A percentile compares a stretch with the other conserved stretches of the same genome.
Conservation (phyloP, 2,888 invertebrate genomes). For the Stramonita haemastoma region DNA sequence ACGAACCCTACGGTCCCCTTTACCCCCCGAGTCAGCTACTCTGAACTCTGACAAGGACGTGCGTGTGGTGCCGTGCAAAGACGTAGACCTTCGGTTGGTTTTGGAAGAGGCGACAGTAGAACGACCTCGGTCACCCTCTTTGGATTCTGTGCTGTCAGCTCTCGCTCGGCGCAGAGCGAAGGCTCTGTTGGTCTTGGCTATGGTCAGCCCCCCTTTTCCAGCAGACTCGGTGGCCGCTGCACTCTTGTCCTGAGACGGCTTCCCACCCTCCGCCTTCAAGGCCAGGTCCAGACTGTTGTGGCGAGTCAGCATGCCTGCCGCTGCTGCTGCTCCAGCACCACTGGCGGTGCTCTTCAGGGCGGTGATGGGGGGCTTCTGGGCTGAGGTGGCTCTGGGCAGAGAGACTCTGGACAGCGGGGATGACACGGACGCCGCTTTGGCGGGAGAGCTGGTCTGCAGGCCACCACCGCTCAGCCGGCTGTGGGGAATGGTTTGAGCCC, state of each 20-base stretch:
- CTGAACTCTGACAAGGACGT: conserved; percentile 37
- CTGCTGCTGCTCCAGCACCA: conserved; percentile 47
- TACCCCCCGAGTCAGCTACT: conserved; percentile 61
- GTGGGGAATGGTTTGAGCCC: conserved; percentile 59
- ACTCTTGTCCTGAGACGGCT: conserved; percentile 57
- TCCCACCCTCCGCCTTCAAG: conserved; percentile 72
- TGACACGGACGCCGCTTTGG: background rate
- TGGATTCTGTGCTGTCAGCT: conserved; percentile 62
- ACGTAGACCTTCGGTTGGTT: conserved; percentile 48
- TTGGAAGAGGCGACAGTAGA: conserved; percentile 37
- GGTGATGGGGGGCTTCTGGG: background rate
- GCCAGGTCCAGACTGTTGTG: conserved; percentile 41
- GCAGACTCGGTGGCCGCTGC: conserved; percentile 63
- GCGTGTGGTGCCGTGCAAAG: conserved; percentile 47
- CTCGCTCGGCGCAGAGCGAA: conserved; percentile 83
- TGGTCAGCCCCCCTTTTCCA: conserved; percentile 69
- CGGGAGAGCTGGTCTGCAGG: conserved; percentile 1
- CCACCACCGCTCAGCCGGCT: background rate
- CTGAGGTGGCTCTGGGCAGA: background rate
- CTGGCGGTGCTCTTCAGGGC: background rate
- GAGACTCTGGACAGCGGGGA: background rate
- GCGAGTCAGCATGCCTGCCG: conserved; percentile 65
- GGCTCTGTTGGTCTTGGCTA: conserved; percentile 83
- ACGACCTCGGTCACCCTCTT: conserved; percentile 39
- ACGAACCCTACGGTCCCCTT: conserved; percentile 61